Evolutionary conservation across 2,888 invertebrate species (phyloP).

Genomic region (Meloe dianella): DNA sequence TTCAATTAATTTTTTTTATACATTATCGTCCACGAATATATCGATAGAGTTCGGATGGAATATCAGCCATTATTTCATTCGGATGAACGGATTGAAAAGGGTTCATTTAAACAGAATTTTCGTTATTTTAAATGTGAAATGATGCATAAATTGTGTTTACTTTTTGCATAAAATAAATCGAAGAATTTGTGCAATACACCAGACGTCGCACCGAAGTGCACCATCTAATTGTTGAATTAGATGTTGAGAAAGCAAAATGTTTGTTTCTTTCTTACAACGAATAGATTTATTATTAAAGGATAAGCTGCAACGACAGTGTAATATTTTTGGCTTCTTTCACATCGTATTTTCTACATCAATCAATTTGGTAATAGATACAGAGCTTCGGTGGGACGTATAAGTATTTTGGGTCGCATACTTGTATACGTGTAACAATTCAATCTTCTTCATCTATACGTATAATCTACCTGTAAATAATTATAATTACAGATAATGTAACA

Average conservation of each 20-base stretch:
- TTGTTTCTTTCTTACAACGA: not conserved
- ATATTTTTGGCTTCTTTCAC: too few relatives aligned
- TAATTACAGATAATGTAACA: conserved; percentile 24
- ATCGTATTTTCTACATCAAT: too few relatives aligned
- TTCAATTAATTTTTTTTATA: conserved; percentile 23
- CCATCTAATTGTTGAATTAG: not conserved
- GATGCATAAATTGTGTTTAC: not conserved
- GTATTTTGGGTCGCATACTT: too few relatives aligned
- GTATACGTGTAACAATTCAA: too few relatives aligned
- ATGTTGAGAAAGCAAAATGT: too few relatives aligned
- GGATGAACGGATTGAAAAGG: conserved; percentile 30
- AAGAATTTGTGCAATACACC: not conserved
- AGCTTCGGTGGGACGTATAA: not conserved
- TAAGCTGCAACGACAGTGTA: not conserved
- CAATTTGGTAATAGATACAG: too few relatives aligned
- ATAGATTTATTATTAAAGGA: not conserved
- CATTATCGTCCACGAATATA: too few relatives aligned
- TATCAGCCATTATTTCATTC: conserved; percentile 40
- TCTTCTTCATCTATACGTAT: not conserved
- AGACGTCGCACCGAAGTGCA: not conserved
- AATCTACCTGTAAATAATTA: not conserved
- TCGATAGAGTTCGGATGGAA: conserved; percentile 26
- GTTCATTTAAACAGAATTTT: conserved; percentile 26
- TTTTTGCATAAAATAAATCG: not conserved
- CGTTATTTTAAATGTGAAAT: conserved; percentile 30